Evolutionary conservation across 2,797 vertebrate genomes (phyloP), one percentile per base, ranked within the genome.

Genomic region (Sciaenops ocellatus): DNA sequence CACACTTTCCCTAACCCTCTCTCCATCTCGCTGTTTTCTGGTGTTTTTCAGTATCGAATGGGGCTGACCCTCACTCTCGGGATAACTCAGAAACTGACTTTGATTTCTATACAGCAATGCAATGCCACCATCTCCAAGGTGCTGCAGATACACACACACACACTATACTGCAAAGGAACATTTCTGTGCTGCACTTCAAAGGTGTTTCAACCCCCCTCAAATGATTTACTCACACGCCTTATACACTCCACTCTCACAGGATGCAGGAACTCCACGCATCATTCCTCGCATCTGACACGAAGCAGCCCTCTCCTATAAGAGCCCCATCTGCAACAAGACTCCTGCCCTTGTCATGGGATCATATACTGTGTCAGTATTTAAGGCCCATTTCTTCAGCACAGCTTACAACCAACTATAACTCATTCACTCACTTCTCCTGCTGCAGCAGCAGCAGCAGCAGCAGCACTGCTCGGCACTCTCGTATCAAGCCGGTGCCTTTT

Each of bases 301-400:
- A 82, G 67, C 78, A 86, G 73, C 54, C n/a, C 42, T 63, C 34
- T 65, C 28, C 66, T 71, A 47, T 76, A 73, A 90, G 34, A 87
- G 61, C 50, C 73, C 60, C 67, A 55, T 84, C 76, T 87, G 83
- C 55, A 78, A 64, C 82, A 79, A 42, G 77, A 81, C 30, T 60
- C 78, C 52, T 46, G 66, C 47, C 64, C 78, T 61, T 83, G 84
- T 85, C 80, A 51, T 55, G 30, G 24, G 78, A 84, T 89, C 83
- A 74, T 66, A 77, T 62, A 74, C 60, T 76, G 26, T 77, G 70
- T 82, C 82, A 71, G 80, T 85, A 79, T 90, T 87, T 85, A 87
- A 75, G 80, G 81, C n/a, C 48, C 62, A 67, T 86, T 84, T 87
- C 69, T 82, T 78, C 71, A 79, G 46, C 66, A 47, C 26, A 62